These are phyloP conservation scores for Caenorhabditis briggsae DNA, from an alignment of 1,140 invertebrate genomes.

Conservation along the genomic window DNA sequence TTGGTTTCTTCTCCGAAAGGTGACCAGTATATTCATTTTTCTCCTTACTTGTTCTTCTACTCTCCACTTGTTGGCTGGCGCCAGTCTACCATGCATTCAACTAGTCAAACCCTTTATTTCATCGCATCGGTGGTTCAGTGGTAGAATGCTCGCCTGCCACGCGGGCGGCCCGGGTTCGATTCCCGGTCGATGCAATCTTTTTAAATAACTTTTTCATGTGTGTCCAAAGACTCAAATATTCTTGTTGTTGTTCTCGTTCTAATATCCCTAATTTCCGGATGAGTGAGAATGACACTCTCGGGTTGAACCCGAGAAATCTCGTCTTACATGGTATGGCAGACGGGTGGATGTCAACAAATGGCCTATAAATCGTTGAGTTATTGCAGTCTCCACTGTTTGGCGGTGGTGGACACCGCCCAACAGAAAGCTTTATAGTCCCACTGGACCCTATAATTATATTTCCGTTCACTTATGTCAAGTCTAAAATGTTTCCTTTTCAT, in stretches of 20 bases:
- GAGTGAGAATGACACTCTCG: slow-evolving; percentile 49
- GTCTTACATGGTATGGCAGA: slow-evolving; percentile 51
- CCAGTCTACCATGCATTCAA: no score
- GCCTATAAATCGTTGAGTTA: slow-evolving; percentile 48
- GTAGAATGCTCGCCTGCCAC: slow-evolving; percentile 93
- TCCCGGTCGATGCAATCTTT: slow-evolving; percentile 81
- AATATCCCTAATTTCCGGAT: slow-evolving; percentile 44
- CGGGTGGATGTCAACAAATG: slow-evolving; percentile 55
- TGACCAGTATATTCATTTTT: neutral
- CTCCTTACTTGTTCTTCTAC: neutral
- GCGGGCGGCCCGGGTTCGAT: slow-evolving; percentile 91
- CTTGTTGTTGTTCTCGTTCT: slow-evolving; percentile 39
- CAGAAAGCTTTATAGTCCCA: slow-evolving; percentile 47
- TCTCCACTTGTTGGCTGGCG: neutral
- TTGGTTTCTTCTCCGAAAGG: neutral
- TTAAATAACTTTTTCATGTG: neutral
- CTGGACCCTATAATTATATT: slow-evolving; percentile 48
- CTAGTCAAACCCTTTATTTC: no score
- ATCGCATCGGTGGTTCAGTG: slow-evolving; percentile 88
- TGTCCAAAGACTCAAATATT: neutral
- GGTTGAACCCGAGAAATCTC: neutral
- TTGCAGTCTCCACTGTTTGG: slow-evolving; percentile 53
- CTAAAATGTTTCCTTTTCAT: slow-evolving; percentile 52
- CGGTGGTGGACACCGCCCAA: neutral
- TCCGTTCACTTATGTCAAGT: slow-evolving; percentile 33